Percentiles rank a stretch among this genome's conserved stretches.
These are phyloP conservation scores for Caenorhabditis sp. DNA, from an alignment of 2,888 invertebrate species.

Conservation along the genomic window DNA sequence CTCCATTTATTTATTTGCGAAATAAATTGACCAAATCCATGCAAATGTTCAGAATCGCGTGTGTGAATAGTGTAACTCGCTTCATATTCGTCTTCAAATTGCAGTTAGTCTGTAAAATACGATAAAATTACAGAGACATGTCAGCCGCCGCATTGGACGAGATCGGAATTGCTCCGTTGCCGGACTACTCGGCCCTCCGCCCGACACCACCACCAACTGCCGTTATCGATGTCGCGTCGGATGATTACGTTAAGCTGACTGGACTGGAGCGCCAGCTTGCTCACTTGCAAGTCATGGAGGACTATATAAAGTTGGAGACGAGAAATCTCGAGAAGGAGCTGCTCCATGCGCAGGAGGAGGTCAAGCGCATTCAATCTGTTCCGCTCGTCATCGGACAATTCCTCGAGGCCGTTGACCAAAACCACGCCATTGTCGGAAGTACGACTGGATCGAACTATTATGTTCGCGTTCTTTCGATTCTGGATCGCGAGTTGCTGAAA, in stretches of 20 bases:
- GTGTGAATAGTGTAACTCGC: no score
- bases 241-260: conserved; percentile 40
- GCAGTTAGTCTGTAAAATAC: background rate
- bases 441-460: conserved; percentile 99
- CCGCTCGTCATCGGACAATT: conserved; percentile 99
- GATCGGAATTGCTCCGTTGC: conserved; percentile 59
- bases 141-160: conserved; percentile 63
- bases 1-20: conserved; percentile 42
- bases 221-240: conserved; percentile 10
- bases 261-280: conserved; percentile 92
- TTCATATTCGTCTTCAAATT: background rate
- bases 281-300: conserved; percentile 97
- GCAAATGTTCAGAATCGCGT: background rate
- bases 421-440: conserved; percentile 98
- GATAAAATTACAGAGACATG: conserved; percentile 21
- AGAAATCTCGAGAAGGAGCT: conserved; percentile 98
- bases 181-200: background rate
- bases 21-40: background rate
- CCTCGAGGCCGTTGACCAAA: conserved; percentile 98
- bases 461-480: conserved; percentile 96
- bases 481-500: conserved; percentile 95
- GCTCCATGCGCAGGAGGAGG: conserved; percentile 92
- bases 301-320: conserved; percentile 99
- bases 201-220: background rate
- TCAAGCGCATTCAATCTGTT: conserved; percentile 98